Percentiles rank a stretch among this genome's conserved stretches.
These are phyloP conservation scores for Calvadosia cruxmelitensis DNA, from an alignment of 30 jellyfish, hydroid and myxozoan species.

Conservation along the genomic window DNA sequence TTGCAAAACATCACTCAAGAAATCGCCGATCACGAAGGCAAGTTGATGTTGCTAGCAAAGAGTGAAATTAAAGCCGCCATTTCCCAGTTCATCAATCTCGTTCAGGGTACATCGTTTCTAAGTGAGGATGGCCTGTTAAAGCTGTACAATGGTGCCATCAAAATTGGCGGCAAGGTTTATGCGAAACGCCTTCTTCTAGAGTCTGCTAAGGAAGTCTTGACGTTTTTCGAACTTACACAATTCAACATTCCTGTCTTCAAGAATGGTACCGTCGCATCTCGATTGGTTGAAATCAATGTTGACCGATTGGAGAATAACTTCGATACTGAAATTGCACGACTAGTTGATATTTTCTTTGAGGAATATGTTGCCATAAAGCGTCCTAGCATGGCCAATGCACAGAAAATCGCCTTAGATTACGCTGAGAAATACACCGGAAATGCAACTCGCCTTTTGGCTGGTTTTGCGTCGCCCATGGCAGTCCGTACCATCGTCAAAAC, in stretches of 20 bases:
- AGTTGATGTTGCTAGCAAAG: neutral
- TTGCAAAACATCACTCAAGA: neutral
- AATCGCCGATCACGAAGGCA: no score
- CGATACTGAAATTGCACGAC: neutral
- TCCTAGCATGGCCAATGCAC: neutral
- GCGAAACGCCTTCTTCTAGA: neutral
- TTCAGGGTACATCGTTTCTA: neutral
- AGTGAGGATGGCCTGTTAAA: neutral
- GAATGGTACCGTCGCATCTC: neutral
- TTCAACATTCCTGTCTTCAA: neutral
- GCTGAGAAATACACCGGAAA: neutral
- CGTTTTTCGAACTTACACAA: neutral
- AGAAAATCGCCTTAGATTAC: neutral
- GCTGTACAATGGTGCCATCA: neutral
- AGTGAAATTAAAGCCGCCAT: neutral
- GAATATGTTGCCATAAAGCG: neutral
- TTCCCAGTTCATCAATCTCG: neutral
- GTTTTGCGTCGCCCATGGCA: neutral
- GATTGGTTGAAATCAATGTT: neutral
- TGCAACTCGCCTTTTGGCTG: neutral
- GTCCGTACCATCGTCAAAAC: neutral
- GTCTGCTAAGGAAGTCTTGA: neutral
- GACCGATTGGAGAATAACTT: neutral
- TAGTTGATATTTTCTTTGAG: neutral
- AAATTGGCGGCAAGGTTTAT: neutral